These are phyloP conservation scores for Speoplatyrhinus poulsoni DNA, from an alignment of 2,113 vertebrate genomes.

Conservation along the genomic window DNA sequence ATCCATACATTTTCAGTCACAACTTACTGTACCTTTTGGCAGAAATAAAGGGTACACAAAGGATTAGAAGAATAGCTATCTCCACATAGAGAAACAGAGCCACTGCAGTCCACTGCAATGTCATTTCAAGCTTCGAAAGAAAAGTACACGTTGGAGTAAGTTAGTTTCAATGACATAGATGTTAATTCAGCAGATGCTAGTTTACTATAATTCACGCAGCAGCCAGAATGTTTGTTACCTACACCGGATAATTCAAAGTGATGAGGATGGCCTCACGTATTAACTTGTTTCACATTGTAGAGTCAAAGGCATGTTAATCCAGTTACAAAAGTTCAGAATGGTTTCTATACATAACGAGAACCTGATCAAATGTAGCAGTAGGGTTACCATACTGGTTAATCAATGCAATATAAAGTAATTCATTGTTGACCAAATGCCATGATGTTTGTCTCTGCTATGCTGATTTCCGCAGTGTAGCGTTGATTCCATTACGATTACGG, in stretches of 20 bases:
- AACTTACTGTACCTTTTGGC: slow-evolving; percentile 79
- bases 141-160: background rate
- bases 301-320: slow-evolving; percentile 2
- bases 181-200: background rate
- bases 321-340: background rate
- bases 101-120: slow-evolving; percentile 90
- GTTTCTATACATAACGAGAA: background rate
- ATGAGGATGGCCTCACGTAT: no score
- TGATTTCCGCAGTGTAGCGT: no score
- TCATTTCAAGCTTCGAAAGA: slow-evolving; percentile 73
- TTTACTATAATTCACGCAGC: background rate
- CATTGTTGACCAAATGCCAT: no score
- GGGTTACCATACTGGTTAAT: no score
- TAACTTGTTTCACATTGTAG: background rate
- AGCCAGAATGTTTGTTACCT: no score
- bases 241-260: no score
- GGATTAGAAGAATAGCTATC: slow-evolving; percentile 81
- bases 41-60: slow-evolving; percentile 91
- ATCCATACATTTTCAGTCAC: background rate
- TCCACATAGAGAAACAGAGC: slow-evolving; percentile 87
- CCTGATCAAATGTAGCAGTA: background rate
- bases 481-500: no score
- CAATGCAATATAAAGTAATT: no score
- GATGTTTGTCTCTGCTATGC: no score
- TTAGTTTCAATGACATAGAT: background rate